Conservation (phyloP, 2,113 vertebrate genomes). For the Salvator merianae region DNA sequence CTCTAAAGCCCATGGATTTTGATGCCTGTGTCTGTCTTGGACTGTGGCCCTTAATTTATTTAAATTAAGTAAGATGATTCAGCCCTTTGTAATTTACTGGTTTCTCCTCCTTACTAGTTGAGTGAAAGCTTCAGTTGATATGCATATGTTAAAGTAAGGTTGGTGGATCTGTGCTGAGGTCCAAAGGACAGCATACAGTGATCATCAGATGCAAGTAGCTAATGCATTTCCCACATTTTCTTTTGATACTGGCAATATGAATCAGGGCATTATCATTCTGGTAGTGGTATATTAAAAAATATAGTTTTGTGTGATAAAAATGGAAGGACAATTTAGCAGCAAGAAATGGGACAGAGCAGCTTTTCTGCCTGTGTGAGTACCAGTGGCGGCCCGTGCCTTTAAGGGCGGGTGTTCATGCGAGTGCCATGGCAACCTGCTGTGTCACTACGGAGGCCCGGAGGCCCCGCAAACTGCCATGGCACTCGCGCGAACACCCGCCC, state of each 20-base stretch:
- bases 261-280: too few relatives aligned
- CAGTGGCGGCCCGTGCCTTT: too few relatives aligned
- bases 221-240: background rate
- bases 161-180: background rate
- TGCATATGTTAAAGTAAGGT: background rate
- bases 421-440: too few relatives aligned
- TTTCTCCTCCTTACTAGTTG: background rate
- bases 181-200: constrained; percentile 10
- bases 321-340: fast-evolving
- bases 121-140: background rate
- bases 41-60: constrained; percentile 12
- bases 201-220: background rate
- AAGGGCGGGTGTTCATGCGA: too few relatives aligned
- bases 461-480: too few relatives aligned
- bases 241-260: background rate
- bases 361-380: too few relatives aligned
- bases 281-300: too few relatives aligned
- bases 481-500: too few relatives aligned
- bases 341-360: background rate
- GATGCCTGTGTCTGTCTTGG: background rate
- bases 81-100: background rate
- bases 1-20: background rate
- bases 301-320: too few relatives aligned
- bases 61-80: background rate
- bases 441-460: too few relatives aligned